These are phyloP conservation scores for Euphonia xanthogaster DNA, from an alignment of 2,797 vertebrate species.

Conservation along the genomic window DNA sequence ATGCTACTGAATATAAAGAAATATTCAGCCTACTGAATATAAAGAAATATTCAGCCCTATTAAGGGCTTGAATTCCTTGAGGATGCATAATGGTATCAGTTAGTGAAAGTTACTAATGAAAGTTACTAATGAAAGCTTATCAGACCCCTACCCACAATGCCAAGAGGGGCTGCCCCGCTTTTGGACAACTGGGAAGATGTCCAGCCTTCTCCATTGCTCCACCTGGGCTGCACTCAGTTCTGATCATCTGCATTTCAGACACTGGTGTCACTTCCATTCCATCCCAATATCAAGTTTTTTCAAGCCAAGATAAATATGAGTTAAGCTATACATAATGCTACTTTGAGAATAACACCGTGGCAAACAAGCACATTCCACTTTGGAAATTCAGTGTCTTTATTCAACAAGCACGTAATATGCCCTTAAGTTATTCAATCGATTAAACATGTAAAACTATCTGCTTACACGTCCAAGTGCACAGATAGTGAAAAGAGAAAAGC, in stretches of 20 bases:
- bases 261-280: neutral
- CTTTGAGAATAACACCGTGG: neutral
- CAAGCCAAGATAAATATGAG: neutral
- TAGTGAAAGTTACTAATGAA: neutral
- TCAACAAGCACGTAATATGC: neutral
- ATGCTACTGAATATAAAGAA: neutral
- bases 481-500: neutral
- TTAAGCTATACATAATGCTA: neutral
- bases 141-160: fast-evolving
- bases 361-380: neutral
- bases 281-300: neutral
- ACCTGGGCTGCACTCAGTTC: neutral
- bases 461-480: neutral
- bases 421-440: neutral
- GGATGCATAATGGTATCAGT: neutral
- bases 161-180: fast-evolving
- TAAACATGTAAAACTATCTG: neutral
- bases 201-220: neutral
- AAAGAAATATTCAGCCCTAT: neutral
- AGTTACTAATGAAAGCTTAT: neutral
- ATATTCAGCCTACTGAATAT: neutral
- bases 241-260: neutral
- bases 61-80: neutral
- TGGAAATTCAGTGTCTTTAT: neutral
- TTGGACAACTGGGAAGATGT: neutral